Evolutionary conservation across 2,888 invertebrate genomes (phyloP).

Genomic region (Corythucha ciliata): DNA sequence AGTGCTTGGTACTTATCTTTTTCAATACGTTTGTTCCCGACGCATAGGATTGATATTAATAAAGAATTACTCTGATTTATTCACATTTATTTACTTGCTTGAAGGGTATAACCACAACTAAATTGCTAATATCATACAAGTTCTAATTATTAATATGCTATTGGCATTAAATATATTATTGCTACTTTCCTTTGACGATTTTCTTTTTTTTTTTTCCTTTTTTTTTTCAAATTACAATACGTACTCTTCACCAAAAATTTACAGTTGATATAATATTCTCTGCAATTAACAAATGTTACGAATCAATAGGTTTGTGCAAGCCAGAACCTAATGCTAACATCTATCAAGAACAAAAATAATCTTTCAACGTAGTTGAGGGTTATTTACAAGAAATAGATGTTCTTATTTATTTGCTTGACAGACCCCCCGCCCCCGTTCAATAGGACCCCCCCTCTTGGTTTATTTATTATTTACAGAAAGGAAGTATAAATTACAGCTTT

Average conservation of each 20-base stretch:
- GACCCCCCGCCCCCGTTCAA: background rate
- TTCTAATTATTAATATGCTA: constrained; percentile 33
- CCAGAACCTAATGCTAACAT: constrained; percentile 24
- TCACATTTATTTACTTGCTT: constrained; percentile 33
- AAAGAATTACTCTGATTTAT: no score
- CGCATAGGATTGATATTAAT: no score
- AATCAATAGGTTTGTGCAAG: constrained; percentile 28
- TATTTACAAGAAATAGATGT: constrained; percentile 23
- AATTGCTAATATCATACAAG: constrained; percentile 32
- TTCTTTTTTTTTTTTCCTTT: constrained; percentile 9
- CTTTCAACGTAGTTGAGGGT: constrained; percentile 14
- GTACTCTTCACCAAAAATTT: constrained; percentile 24
- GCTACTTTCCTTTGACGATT: constrained; percentile 29
- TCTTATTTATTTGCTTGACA: no score
- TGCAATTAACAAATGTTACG: constrained; percentile 25
- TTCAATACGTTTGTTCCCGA: no score
- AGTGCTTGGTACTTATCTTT: no score
- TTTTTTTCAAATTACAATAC: constrained; percentile 22
- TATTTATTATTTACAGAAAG: constrained; percentile 20
- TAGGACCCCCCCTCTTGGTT: background rate
- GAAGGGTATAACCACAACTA: constrained; percentile 33
- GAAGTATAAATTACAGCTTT: constrained; percentile 27
- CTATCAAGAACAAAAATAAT: constrained; percentile 20
- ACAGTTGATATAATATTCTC: constrained; percentile 21
- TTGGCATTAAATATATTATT: constrained; percentile 34